Percentiles rank a stretch among this genome's conserved stretches.
These are phyloP conservation scores for Melanostoma scalare DNA, from an alignment of 2,888 invertebrate species.

Conservation along the genomic window DNA sequence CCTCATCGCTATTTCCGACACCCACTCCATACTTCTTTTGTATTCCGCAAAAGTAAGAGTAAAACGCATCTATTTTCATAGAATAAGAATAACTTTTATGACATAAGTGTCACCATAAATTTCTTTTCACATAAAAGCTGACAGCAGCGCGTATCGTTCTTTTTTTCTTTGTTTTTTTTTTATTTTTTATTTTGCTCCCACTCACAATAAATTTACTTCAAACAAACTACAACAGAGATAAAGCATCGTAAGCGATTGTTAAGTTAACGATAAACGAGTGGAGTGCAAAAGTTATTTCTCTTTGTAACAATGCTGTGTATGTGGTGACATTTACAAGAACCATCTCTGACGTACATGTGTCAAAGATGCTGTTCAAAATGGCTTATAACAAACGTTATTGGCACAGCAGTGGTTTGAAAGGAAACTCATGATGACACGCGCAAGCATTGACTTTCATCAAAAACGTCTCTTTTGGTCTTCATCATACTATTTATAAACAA, in stretches of 20 bases:
- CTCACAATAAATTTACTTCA: conserved; percentile 16
- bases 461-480: background rate
- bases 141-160: too few species aligned
- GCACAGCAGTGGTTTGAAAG: conserved; percentile 6
- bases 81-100: conserved; percentile 1
- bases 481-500: conserved; percentile 9
- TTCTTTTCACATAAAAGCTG: background rate
- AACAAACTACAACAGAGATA: conserved; percentile 1
- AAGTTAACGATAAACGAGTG: background rate
- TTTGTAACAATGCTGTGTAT: background rate
- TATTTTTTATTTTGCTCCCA: background rate
- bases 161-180: too few species aligned
- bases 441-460: conserved; percentile 40
- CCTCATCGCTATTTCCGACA: background rate
- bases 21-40: background rate
- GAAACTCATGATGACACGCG: conserved; percentile 32
- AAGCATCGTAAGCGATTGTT: background rate
- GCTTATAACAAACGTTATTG: conserved; percentile 41
- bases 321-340: conserved; percentile 4
- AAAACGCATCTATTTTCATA: background rate
- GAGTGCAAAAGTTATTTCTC: background rate
- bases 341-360: conserved; percentile 31
- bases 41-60: background rate
- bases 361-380: background rate
- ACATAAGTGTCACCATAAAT: background rate